Percentiles rank a stretch among this genome's conserved stretches.
phyloP scores from a whole-genome alignment of 2,113 vertebrate species.

The Albula glossodonta region DNA sequence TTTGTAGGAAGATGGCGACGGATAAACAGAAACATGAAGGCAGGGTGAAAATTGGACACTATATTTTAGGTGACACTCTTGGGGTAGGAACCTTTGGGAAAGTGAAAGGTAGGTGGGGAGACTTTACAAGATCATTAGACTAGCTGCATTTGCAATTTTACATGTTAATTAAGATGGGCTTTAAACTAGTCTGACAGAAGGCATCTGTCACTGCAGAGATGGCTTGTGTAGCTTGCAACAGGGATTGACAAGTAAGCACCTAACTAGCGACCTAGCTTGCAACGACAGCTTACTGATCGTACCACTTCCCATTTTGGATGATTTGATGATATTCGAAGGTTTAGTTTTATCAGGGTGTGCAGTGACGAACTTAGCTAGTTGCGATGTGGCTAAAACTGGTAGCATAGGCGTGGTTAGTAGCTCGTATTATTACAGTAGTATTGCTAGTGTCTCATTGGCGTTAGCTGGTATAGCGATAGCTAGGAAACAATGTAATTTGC shows the following conservation, averaged over 20 bases:
- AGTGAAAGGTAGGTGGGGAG: slow-evolving; percentile 83
- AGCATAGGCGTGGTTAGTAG: background rate
- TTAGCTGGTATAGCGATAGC: background rate
- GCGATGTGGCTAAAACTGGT: background rate
- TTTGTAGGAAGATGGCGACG: slow-evolving; percentile 90
- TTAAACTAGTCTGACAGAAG: background rate
- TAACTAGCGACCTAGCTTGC: background rate
- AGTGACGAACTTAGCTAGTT: background rate
- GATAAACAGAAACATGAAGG: slow-evolving; percentile 95
- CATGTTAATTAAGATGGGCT: background rate
- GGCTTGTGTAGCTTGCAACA: background rate
- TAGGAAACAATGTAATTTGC: background rate
- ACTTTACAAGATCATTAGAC: background rate
- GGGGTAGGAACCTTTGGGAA: slow-evolving; percentile 97
- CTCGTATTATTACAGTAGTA: background rate
- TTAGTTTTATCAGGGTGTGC: background rate
- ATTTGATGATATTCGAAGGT: background rate
- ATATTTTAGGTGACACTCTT: slow-evolving; percentile 91
- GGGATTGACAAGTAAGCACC: background rate
- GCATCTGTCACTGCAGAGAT: background rate
- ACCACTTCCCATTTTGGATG: background rate
- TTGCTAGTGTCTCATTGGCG: background rate
- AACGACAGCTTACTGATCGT: background rate
- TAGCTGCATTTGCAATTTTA: background rate
- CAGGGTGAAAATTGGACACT: slow-evolving; percentile 95